Base-by-base conservation (phyloP, 2,888 invertebrate species). In the Melitaea athalia region DNA sequence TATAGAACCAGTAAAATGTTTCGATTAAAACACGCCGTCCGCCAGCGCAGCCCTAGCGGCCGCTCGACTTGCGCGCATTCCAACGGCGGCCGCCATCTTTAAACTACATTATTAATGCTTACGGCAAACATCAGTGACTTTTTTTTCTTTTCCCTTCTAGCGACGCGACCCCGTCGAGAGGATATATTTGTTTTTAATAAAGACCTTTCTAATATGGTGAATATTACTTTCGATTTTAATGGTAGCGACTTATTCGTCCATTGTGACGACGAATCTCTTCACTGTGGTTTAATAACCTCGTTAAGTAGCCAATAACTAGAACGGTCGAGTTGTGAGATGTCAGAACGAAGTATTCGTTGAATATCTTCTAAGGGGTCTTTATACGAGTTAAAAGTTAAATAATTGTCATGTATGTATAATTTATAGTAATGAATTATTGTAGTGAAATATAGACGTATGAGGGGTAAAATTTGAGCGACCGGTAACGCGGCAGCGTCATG, bases 31-130 rank as follows among this genome's bases (percentile, higher is more conserved):
- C 63, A 53, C 43, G 59, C 59, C 8, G 52, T n/a, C 11, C 7
- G 14, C 33, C 53, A 57, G 66, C 81, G 75, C 84, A 81, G 78
- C 84, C 77, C 85, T 85, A 83, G 79, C 82, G 80, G 84, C 79
- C 81, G 84, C 53, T 74, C 78, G 65, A 73, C 69, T 70, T 71
- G 78, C 78, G 81, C 84, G 85, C 92, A 91, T 92, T 91, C 92
- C 91, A 78, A 77, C 75, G 81, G 81, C 85, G 91, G 80, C 83
- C 85, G 92, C 91, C 91, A 91, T 91, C 88, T 92, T 92, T 85
- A 88, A 88, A 88, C 77, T 91, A 88, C 90, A 91, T 91, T 90
- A 91, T 91, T 89, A 91, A 91, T 90, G 91, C 88, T 84, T 81
- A 84, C 88, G 81, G 84, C 86, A 82, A 85, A 85, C 87, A 80